Percentiles rank a stretch among this genome's conserved stretches.
Evolutionary conservation across 2,797 vertebrate species (phyloP).

Genomic region (Chrosomus eos): DNA sequence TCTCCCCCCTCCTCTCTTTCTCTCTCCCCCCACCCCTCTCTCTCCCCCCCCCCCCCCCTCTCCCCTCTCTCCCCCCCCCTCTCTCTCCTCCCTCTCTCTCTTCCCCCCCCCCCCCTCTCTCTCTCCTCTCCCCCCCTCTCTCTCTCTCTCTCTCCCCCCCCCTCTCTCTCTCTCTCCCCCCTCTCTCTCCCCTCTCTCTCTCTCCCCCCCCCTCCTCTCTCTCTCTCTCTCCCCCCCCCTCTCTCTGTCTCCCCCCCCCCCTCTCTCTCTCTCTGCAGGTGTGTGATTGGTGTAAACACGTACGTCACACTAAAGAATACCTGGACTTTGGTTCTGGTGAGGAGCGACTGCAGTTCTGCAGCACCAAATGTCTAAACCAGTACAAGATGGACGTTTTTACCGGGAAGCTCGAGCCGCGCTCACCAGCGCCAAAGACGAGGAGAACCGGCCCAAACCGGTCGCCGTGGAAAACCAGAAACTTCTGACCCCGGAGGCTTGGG

Average conservation of each 20-base stretch:
- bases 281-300: slow-evolving; percentile 99
- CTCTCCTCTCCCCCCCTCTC: fast-evolving
- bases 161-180: too few relatives aligned
- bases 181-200: too few relatives aligned
- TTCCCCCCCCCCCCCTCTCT: too few relatives aligned
- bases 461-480: slow-evolving; percentile 83
- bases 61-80: too few relatives aligned
- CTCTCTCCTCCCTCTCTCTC: too few relatives aligned
- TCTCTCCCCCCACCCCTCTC: too few relatives aligned
- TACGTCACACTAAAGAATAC: slow-evolving; percentile 99
- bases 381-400: slow-evolving; percentile 99
- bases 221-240: too few relatives aligned
- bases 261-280: slow-evolving; percentile 78
- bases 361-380: slow-evolving; percentile 99
- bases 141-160: too few relatives aligned
- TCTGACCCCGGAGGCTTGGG: slow-evolving; percentile 98
- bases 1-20: too few relatives aligned
- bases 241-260: too few relatives aligned
- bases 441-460: slow-evolving; percentile 84
- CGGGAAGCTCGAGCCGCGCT: slow-evolving; percentile 96
- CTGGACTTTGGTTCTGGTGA: slow-evolving; percentile 97
- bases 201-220: too few relatives aligned
- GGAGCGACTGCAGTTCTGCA: slow-evolving; percentile 98
- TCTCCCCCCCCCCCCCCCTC: fast-evolving
- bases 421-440: slow-evolving; percentile 86